These are phyloP conservation scores for Gallinago paraguaiae DNA, from an alignment of 2,113 vertebrate species.

Conservation along the genomic window DNA sequence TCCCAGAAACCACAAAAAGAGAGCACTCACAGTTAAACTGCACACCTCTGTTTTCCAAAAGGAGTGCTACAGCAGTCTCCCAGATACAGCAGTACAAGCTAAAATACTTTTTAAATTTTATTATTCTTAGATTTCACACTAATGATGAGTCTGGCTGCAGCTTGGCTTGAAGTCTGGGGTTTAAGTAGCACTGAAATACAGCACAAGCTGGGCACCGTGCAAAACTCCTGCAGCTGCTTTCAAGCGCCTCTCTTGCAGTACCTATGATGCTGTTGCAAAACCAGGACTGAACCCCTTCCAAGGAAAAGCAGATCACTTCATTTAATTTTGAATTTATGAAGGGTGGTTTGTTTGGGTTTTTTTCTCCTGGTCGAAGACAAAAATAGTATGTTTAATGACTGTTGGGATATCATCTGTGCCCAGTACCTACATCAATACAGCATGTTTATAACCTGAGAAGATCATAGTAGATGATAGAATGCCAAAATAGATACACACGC, in stretches of 20 bases:
- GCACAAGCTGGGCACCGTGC: background rate
- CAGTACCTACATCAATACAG: background rate
- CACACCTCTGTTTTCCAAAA: background rate
- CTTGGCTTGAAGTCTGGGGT: background rate
- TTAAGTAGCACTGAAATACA: background rate
- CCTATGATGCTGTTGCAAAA: background rate
- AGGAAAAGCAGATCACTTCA: background rate
- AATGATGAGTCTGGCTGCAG: background rate
- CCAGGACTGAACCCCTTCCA: background rate
- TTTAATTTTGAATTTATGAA: background rate
- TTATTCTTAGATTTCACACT: background rate
- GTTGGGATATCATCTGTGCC: background rate
- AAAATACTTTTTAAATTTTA: background rate
- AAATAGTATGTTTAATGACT: background rate
- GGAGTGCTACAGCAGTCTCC: background rate
- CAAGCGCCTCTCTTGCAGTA: background rate
- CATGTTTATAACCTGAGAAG: background rate
- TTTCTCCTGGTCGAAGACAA: background rate
- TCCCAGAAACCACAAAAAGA: background rate
- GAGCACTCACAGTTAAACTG: background rate
- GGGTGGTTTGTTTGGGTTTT: background rate
- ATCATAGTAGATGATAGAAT: background rate
- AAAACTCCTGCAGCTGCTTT: background rate
- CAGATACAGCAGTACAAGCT: background rate
- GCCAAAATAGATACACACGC: background rate